These are phyloP conservation scores for Carlito syrichta DNA, from an alignment of 2,113 vertebrate genomes.

Conservation along the genomic window DNA sequence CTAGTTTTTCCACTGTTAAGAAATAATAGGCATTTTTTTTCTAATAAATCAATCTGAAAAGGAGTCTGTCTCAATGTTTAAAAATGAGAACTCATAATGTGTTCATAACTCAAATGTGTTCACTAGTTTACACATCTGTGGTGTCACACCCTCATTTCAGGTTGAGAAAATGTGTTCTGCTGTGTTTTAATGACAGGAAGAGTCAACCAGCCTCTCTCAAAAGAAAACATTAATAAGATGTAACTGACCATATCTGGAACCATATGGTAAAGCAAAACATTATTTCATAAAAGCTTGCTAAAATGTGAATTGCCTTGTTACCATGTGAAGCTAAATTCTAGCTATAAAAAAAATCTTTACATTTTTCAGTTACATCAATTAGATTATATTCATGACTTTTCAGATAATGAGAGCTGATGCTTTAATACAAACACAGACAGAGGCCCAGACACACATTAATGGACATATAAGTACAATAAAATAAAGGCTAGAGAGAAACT, in stretches of 20 bases:
- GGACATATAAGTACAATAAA: neutral
- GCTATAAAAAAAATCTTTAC: neutral
- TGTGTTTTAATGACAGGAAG: conserved; percentile 7
- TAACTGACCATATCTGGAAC: conserved; percentile 6
- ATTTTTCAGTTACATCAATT: neutral
- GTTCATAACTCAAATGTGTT: neutral
- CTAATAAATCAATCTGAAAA: neutral
- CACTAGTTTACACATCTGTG: neutral
- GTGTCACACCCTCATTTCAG: neutral
- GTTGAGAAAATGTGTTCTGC: neutral
- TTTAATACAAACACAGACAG: neutral
- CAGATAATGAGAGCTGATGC: neutral
- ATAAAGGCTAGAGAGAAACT: neutral
- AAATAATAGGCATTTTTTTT: neutral
- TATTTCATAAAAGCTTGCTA: neutral
- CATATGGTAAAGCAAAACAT: neutral
- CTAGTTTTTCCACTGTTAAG: neutral
- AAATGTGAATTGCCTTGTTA: conserved; percentile 19
- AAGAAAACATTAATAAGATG: neutral
- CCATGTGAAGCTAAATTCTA: neutral
- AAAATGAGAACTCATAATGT: conserved; percentile 8
- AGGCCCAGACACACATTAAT: neutral
- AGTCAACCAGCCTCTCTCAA: neutral
- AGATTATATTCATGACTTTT: neutral
- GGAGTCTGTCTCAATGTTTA: conserved; percentile 4